A percentile compares a stretch with the other conserved stretches of the same genome.
Evolutionary conservation across 2,797 vertebrate species (phyloP).

Genomic region (Sebastes trivittatus): DNA sequence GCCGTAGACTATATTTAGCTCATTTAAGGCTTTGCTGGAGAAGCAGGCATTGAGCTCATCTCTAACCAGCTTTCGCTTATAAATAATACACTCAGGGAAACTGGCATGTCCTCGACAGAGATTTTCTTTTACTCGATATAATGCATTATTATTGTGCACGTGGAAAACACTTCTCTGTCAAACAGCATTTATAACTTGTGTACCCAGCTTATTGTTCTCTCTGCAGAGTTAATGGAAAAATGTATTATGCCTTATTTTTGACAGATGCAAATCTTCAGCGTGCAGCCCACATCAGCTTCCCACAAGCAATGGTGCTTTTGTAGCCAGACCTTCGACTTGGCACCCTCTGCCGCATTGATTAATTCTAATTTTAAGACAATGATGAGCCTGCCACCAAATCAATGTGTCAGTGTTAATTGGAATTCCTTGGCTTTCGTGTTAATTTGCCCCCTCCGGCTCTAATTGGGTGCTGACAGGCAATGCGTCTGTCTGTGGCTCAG

Average conservation of each 20-base stretch:
- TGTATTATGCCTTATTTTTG: conserved; percentile 19
- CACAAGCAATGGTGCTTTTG: conserved; percentile 10
- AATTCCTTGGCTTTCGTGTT: conserved; percentile 68
- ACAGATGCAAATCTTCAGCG: conserved; percentile 30
- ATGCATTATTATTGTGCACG: background rate
- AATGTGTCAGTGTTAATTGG: conserved; percentile 78
- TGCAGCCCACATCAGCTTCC: conserved; percentile 25
- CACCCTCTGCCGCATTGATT: conserved; percentile 71
- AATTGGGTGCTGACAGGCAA: conserved; percentile 67
- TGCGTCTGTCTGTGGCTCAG: conserved; percentile 38
- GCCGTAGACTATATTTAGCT: conserved; percentile 24
- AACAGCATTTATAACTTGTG: conserved; percentile 23
- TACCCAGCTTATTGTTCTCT: conserved; percentile 10
- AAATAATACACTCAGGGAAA: conserved; percentile 12
- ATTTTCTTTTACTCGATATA: conserved; percentile 35
- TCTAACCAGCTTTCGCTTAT: conserved; percentile 4
- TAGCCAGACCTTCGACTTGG: conserved; percentile 55
- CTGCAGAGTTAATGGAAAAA: conserved; percentile 34
- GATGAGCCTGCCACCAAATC: conserved; percentile 71
- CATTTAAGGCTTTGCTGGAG: conserved; percentile 13
- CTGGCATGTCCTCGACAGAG: conserved; percentile 15
- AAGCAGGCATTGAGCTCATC: conserved; percentile 17
- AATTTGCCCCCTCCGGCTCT: conserved; percentile 65
- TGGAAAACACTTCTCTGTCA: conserved; percentile 8
- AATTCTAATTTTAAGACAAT: conserved; percentile 78